A percentile compares a stretch with the other conserved stretches of the same genome.
phyloP scores from a whole-genome alignment of 2,888 invertebrate species.

The Amphipyra berbera region DNA sequence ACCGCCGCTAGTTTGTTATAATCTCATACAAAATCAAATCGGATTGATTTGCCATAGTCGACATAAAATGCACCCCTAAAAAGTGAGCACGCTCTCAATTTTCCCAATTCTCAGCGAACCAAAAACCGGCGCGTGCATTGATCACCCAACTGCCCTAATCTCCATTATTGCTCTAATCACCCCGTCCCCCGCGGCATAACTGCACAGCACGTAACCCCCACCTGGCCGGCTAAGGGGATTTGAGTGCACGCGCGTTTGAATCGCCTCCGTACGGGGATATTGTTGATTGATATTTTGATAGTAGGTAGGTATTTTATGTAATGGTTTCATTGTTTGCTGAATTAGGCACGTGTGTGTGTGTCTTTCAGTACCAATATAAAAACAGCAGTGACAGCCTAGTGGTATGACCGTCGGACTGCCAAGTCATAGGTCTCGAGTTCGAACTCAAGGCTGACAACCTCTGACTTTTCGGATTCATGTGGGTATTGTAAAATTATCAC shows the following conservation, averaged over 20 bases:
- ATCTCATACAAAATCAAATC: too few species aligned
- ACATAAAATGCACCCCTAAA: too few species aligned
- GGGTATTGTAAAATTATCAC: too few species aligned
- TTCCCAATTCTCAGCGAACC: background rate
- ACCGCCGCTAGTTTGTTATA: too few species aligned
- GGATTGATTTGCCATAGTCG: too few species aligned
- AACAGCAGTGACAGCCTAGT: too few species aligned
- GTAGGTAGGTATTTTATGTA: background rate
- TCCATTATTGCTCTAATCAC: constrained; percentile 41
- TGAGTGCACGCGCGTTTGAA: constrained; percentile 34
- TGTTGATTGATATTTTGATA: constrained; percentile 32
- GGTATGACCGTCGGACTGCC: too few species aligned
- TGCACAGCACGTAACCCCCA: constrained; percentile 48
- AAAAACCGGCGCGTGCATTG: constrained; percentile 30
- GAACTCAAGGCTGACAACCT: too few species aligned
- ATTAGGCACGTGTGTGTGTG: too few species aligned
- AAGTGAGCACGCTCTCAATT: background rate
- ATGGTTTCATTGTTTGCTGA: background rate
- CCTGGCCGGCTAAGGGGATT: constrained; percentile 50
- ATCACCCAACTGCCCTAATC: constrained; percentile 43
- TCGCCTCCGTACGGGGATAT: constrained; percentile 11
- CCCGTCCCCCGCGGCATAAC: constrained; percentile 46
- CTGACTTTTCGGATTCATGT: too few species aligned
- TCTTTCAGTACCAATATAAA: too few species aligned
- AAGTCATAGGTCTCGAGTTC: too few species aligned